A percentile compares a stretch with the other conserved stretches of the same genome.
phyloP scores from a whole-genome alignment of 1,140 invertebrate species.

The Tetranychus urticae region DNA sequence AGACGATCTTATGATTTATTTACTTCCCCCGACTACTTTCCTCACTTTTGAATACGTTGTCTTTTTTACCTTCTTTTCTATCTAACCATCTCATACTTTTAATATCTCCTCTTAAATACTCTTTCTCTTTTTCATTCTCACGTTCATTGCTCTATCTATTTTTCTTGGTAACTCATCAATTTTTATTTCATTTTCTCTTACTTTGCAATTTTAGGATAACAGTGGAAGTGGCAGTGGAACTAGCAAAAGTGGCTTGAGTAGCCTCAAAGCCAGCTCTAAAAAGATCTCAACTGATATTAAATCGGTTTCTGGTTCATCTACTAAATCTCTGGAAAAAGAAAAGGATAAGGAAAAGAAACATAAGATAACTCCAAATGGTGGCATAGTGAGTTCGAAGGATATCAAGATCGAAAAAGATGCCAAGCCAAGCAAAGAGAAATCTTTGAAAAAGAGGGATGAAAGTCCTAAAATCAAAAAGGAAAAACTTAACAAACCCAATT shows the following conservation, averaged over 20 bases:
- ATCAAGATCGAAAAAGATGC: too few species aligned
- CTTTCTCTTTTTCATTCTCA: not conserved
- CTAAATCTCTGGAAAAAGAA: not conserved
- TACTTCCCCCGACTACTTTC: not conserved
- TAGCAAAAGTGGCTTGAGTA: too few species aligned
- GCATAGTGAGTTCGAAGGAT: too few species aligned
- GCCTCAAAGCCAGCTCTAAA: not conserved
- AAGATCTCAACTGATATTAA: not conserved
- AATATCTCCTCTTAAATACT: too few species aligned
- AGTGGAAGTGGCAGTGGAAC: too few species aligned
- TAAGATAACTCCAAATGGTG: too few species aligned
- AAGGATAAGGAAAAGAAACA: not conserved
- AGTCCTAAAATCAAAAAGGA: not conserved
- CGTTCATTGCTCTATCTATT: too few species aligned
- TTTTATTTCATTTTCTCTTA: too few species aligned
- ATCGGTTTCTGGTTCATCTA: not conserved
- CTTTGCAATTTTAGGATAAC: not conserved
- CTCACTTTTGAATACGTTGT: not conserved
- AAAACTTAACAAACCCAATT: not conserved
- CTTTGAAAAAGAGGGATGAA: not conserved
- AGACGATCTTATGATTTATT: not conserved
- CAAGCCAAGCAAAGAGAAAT: not conserved
- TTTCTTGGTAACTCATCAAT: too few species aligned
- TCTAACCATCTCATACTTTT: too few species aligned
- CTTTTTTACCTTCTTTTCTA: not conserved